Percentiles rank a stretch among this genome's conserved stretches.
Conservation (phyloP, 1,140 invertebrate genomes). For the Aporrectodea caliginosa region DNA sequence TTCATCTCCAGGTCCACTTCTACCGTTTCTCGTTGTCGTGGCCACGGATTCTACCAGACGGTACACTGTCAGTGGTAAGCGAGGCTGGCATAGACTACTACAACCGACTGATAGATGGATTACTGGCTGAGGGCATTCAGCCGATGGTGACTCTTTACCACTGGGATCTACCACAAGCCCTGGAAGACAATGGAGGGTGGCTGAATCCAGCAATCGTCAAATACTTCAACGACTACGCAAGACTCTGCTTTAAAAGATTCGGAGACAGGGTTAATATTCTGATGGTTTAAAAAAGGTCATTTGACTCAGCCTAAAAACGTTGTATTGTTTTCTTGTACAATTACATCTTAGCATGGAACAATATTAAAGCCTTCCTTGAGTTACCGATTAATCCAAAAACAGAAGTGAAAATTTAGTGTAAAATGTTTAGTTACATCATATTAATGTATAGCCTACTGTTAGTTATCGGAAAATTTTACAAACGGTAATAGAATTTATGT, state of each 20-base stretch:
- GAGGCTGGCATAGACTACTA: slow-evolving; percentile 65
- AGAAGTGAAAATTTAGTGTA: no score
- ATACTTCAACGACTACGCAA: slow-evolving; percentile 58
- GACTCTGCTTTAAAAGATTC: slow-evolving; percentile 51
- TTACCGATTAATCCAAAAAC: no score
- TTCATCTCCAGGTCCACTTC: slow-evolving; percentile 39
- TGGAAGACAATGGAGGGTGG: slow-evolving; percentile 59
- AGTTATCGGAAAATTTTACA: neutral
- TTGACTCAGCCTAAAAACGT: neutral
- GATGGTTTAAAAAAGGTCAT: neutral
- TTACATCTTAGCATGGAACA: neutral
- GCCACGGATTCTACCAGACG: slow-evolving; percentile 65
- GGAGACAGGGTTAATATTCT: slow-evolving; percentile 44
- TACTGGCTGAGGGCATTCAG: slow-evolving; percentile 61
- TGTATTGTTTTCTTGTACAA: neutral
- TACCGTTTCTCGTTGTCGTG: slow-evolving; percentile 71
- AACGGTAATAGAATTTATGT: neutral
- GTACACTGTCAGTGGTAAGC: slow-evolving; percentile 60
- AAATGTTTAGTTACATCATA: no score
- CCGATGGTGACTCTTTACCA: slow-evolving; percentile 61
- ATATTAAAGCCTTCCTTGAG: neutral
- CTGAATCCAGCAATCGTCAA: slow-evolving; percentile 56
- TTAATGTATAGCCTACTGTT: neutral
- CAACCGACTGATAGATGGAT: slow-evolving; percentile 63
- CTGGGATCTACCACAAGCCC: slow-evolving; percentile 49